Evolutionary conservation across 1,140 invertebrate genomes (phyloP).

Genomic region (Hirudo medicinalis): DNA sequence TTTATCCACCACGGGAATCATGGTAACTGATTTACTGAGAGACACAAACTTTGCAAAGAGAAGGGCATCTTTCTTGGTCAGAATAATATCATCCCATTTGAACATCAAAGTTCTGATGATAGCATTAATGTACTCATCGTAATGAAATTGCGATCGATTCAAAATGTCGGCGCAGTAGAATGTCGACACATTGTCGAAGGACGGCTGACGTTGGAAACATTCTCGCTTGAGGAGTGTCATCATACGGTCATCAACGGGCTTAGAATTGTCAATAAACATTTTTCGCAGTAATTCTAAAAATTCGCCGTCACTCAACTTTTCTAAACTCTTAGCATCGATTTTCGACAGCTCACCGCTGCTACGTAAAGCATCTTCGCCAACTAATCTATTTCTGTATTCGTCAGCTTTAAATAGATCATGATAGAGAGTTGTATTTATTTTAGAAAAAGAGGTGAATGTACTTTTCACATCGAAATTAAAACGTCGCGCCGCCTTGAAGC

Average conservation of each 20-base stretch:
- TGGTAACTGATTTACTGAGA: background rate
- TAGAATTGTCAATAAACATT: no score
- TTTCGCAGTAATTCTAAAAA: no score
- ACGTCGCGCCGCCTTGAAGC: background rate
- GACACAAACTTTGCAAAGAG: background rate
- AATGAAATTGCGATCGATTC: background rate
- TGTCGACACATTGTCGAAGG: background rate
- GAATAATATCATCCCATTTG: background rate
- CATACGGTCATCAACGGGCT: no score
- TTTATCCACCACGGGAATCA: background rate
- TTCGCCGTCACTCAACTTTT: no score
- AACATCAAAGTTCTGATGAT: background rate
- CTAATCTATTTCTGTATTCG: no score
- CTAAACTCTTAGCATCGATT: no score
- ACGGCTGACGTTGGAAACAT: conserved; percentile 1
- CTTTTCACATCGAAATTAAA: background rate
- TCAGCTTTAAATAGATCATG: no score
- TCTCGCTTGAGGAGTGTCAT: background rate
- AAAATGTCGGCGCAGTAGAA: background rate
- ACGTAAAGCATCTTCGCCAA: no score
- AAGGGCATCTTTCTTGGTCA: background rate
- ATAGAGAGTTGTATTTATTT: no score
- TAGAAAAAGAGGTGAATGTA: no score
- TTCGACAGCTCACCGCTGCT: no score
- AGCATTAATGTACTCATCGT: background rate